Evolutionary conservation across 2,888 invertebrate genomes (phyloP).

Genomic region (Hyposoter didymator): DNA sequence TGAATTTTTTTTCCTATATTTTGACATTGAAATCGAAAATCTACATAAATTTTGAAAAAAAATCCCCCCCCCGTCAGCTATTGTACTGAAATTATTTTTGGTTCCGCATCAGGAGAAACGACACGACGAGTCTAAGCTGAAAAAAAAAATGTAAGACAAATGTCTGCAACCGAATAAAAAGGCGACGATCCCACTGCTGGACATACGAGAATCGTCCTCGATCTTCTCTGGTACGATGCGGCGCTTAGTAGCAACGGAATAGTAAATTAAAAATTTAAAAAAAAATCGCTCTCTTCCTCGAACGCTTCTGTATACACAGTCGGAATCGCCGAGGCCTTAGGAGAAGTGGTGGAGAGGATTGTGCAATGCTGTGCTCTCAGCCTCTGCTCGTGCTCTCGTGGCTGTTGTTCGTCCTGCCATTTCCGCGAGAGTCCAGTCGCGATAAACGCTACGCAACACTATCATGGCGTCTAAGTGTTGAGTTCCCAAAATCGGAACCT

Average conservation of each 20-base stretch:
- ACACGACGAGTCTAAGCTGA: not conserved
- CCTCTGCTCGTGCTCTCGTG: constrained; percentile 40
- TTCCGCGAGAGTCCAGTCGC: constrained; percentile 46
- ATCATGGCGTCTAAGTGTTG: constrained; percentile 74
- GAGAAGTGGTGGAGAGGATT: constrained; percentile 52
- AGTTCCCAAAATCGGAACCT: constrained; percentile 25
- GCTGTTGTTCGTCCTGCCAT: constrained; percentile 25
- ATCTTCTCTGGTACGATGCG: constrained; percentile 37
- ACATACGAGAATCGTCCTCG: constrained; percentile 53
- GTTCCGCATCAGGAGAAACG: not conserved
- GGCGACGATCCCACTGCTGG: constrained; percentile 4
- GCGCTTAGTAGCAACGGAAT: not conserved
- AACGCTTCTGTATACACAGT: constrained; percentile 43
- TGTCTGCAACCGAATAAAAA: constrained; percentile 14
- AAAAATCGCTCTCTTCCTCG: constrained; percentile 61
- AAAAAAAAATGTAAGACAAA: not conserved
- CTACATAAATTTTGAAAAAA: no score
- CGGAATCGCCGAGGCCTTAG: constrained; percentile 9
- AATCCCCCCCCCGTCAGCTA: no score
- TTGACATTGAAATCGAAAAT: no score
- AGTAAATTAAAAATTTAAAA: constrained; percentile 41
- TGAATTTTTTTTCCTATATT: no score
- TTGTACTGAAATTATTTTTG: not conserved
- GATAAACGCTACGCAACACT: constrained; percentile 74
- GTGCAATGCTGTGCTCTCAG: constrained; percentile 24